Evolutionary conservation across 1,140 invertebrate genomes (phyloP).

Genomic region (Anadara kagoshimensis): DNA sequence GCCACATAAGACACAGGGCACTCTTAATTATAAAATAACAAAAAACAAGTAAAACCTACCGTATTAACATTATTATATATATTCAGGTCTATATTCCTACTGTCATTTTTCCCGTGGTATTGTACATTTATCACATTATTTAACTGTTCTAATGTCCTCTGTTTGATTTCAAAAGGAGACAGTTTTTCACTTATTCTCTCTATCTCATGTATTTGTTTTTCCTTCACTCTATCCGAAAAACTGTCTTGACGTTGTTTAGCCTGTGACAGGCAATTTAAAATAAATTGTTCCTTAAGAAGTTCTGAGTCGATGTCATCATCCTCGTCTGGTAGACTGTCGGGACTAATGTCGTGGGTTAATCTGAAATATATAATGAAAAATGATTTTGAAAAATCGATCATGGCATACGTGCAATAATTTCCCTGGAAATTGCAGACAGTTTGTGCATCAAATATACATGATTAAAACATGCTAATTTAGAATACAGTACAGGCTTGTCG

Average conservation of each 20-base stretch:
- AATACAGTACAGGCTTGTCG: too few species aligned
- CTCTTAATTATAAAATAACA: too few species aligned
- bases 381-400: too few species aligned
- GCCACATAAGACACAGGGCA: too few species aligned
- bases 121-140: slow-evolving; percentile 41
- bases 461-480: too few species aligned
- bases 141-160: slow-evolving; percentile 38
- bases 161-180: slow-evolving; percentile 24
- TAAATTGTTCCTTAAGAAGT: slow-evolving; percentile 39
- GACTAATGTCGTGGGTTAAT: slow-evolving; percentile 52
- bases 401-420: too few species aligned
- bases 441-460: too few species aligned
- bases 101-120: background rate
- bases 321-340: slow-evolving; percentile 39
- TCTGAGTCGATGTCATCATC: slow-evolving; percentile 34
- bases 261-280: slow-evolving; percentile 39
- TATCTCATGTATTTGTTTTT: slow-evolving; percentile 21
- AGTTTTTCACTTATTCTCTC: slow-evolving; percentile 18
- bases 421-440: too few species aligned
- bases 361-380: slow-evolving; percentile 34
- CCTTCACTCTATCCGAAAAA: slow-evolving; percentile 17
- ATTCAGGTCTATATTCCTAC: too few species aligned
- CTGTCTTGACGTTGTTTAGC: slow-evolving; percentile 22
- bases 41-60: too few species aligned
- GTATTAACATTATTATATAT: too few species aligned